phyloP scores from a whole-genome alignment of 1,140 invertebrate species.

The Bombus superbus region DNA sequence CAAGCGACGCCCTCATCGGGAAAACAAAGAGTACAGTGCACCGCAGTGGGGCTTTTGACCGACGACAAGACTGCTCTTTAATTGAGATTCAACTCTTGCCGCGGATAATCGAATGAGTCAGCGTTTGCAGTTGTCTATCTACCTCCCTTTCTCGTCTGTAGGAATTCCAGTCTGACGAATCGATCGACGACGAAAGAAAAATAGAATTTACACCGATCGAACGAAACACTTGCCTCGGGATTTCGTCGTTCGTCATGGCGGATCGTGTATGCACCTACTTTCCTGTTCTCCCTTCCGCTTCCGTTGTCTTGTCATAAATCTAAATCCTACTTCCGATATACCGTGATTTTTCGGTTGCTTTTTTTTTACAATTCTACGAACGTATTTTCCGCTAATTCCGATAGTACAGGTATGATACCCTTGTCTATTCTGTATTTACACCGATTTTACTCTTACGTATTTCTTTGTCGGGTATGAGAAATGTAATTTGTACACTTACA shows the following conservation, averaged over 20 bases:
- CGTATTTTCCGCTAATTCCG: no score
- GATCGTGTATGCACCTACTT: neutral
- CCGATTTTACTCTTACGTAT: no score
- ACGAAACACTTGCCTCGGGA: neutral
- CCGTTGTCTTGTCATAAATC: neutral
- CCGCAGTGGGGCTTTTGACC: conserved; percentile 33
- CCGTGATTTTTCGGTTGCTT: neutral
- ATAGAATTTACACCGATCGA: conserved; percentile 20
- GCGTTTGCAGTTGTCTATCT: conserved; percentile 36
- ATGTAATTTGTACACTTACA: no score
- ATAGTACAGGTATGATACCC: no score
- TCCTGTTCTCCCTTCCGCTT: neutral
- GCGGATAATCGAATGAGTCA: conserved; percentile 48
- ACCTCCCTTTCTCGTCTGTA: conserved; percentile 32
- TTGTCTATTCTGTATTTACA: neutral
- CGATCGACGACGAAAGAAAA: conserved; percentile 33
- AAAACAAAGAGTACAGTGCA: neutral
- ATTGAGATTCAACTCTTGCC: conserved; percentile 52
- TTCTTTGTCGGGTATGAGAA: no score
- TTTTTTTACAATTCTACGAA: neutral
- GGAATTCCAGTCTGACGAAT: conserved; percentile 49
- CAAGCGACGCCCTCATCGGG: neutral
- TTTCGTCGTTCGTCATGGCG: neutral
- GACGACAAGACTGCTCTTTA: conserved; percentile 45
- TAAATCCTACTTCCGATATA: neutral